Evolutionary conservation across 2,113 vertebrate genomes (phyloP).

Genomic region (Chunga burmeisteri): DNA sequence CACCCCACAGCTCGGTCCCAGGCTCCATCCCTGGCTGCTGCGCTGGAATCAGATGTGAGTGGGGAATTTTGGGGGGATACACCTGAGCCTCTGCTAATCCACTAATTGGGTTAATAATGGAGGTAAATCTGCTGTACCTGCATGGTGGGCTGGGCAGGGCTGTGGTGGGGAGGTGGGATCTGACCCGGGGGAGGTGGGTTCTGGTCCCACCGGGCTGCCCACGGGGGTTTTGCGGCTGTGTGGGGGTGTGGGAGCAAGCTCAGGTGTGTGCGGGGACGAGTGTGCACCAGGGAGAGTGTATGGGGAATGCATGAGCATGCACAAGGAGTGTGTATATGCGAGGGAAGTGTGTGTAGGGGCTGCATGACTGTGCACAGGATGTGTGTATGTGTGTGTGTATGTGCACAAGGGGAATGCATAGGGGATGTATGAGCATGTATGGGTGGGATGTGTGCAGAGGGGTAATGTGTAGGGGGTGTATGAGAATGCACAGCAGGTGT

Average conservation of each 20-base stretch:
- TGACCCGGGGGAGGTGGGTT: neutral
- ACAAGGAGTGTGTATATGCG: too few species aligned
- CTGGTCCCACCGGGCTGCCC: neutral
- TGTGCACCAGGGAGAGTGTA: neutral
- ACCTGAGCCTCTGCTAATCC: neutral
- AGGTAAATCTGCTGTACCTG: neutral
- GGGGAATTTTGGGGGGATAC: neutral
- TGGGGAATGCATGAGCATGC: accelerated
- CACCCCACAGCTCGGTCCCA: neutral
- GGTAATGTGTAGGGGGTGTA: too few species aligned
- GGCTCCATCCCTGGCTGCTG: neutral
- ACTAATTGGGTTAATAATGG: neutral
- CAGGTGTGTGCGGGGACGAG: neutral
- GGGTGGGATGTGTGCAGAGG: neutral
- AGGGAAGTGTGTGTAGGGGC: too few species aligned
- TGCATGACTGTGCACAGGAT: neutral
- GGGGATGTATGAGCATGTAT: neutral
- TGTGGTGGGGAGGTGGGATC: accelerated
- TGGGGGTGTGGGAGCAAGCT: neutral
- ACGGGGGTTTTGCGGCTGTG: accelerated
- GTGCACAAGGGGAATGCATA: neutral
- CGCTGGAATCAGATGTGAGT: accelerated
- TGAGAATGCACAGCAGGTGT: neutral
- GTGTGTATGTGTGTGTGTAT: too few species aligned
- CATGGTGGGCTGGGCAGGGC: neutral